A percentile compares a stretch with the other conserved stretches of the same genome.
Conservation (phyloP, 2,888 invertebrate species). For the Drosophila antonietae region DNA sequence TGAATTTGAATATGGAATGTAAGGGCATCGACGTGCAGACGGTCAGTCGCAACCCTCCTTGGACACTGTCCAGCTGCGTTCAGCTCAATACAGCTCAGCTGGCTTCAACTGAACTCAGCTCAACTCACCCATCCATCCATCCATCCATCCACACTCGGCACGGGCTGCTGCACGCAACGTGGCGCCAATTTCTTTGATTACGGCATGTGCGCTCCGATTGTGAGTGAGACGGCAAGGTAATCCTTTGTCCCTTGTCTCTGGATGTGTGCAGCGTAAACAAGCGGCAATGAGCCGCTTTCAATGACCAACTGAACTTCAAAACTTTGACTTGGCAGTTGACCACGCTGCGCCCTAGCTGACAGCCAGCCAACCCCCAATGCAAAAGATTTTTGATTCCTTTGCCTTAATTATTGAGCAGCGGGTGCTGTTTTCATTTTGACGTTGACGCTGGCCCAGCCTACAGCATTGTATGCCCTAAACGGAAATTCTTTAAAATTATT, state of each 20-base stretch:
- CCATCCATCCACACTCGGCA: slow-evolving; percentile 50
- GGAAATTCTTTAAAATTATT: slow-evolving; percentile 13
- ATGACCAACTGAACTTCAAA: slow-evolving; percentile 82
- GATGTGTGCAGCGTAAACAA: slow-evolving; percentile 52
- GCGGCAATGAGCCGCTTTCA: slow-evolving; percentile 63
- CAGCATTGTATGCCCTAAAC: neutral
- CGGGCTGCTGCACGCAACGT: slow-evolving; percentile 73
- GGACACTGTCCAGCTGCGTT: slow-evolving; percentile 51
- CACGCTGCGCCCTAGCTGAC: slow-evolving; percentile 19
- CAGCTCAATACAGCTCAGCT: slow-evolving; percentile 28
- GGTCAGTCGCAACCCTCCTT: slow-evolving; percentile 68
- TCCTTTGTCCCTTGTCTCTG: slow-evolving; percentile 76
- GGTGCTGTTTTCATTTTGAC: slow-evolving; percentile 27
- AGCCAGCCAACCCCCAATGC: slow-evolving; percentile 45
- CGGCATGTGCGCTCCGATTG: slow-evolving; percentile 58
- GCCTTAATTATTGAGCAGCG: slow-evolving; percentile 69
- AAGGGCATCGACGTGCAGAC: slow-evolving; percentile 10
- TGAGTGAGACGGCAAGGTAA: slow-evolving; percentile 40
- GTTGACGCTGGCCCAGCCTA: slow-evolving; percentile 5
- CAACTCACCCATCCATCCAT: neutral
- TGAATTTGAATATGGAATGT: slow-evolving; percentile 59
- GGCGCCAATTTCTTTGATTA: slow-evolving; percentile 80
- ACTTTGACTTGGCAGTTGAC: slow-evolving; percentile 66
- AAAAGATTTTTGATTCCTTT: slow-evolving; percentile 54
- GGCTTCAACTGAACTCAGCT: slow-evolving; percentile 22